These are phyloP conservation scores for Leptodactylus fuscus DNA, from an alignment of 2,113 vertebrate species.

Conservation along the genomic window DNA sequence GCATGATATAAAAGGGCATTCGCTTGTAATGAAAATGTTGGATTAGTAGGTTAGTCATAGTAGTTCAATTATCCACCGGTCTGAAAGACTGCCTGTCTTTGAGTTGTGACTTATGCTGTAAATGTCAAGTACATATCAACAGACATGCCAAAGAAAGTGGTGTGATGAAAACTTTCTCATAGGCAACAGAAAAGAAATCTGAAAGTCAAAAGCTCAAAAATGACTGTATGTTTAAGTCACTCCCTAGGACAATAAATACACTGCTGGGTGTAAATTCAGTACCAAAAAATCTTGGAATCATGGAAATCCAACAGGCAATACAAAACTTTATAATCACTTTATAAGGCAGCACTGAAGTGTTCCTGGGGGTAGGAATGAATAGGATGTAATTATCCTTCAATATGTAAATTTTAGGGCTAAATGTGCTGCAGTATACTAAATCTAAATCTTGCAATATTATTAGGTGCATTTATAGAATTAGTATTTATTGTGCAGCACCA, in stretches of 20 bases:
- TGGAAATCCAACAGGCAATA: too few relatives aligned
- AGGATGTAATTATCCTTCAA: too few relatives aligned
- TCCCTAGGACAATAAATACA: neutral
- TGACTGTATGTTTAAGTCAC: neutral
- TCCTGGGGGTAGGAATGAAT: too few relatives aligned
- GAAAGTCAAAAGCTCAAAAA: neutral
- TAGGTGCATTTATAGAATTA: too few relatives aligned
- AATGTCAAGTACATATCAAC: slow-evolving; percentile 14
- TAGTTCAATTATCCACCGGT: slow-evolving; percentile 23
- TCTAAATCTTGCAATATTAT: too few relatives aligned
- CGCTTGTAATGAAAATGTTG: slow-evolving; percentile 12
- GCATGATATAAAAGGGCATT: slow-evolving; percentile 50
- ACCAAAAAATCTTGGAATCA: neutral
- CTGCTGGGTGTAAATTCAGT: neutral
- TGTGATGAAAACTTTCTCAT: neutral
- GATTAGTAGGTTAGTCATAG: slow-evolving; percentile 38
- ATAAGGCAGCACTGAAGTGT: too few relatives aligned
- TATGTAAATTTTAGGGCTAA: too few relatives aligned
- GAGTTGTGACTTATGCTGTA: slow-evolving; percentile 33
- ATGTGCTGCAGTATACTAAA: too few relatives aligned
- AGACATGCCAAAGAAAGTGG: neutral
- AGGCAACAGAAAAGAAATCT: neutral
- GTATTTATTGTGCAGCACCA: too few relatives aligned
- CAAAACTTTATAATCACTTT: too few relatives aligned
- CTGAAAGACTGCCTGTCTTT: slow-evolving; percentile 31